Evolutionary conservation across 2,888 invertebrate genomes (phyloP), one percentile per base, ranked within the genome.

Genomic region (Lepidochrysops patricia): DNA sequence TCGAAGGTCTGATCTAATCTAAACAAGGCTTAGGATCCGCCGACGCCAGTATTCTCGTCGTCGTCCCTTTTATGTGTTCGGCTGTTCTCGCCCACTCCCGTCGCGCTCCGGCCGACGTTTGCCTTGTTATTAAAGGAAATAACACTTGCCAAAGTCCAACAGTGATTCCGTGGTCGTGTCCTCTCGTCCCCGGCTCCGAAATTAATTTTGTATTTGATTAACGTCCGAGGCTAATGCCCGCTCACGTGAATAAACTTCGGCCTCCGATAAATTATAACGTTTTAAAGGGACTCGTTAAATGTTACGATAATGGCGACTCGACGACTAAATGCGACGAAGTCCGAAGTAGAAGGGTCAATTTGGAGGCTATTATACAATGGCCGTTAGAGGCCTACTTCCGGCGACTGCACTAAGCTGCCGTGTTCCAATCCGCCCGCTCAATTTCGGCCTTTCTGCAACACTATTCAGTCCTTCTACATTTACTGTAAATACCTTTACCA

Each of bases 1-100:
- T 86, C 86, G 84, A 86, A 87, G 88, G 86, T 84, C 87, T 88
- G 87, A 88, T 89, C 88, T 88, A 89, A 89, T 89, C 88, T 89
- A 87, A 89, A 88, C 88, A 84, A 82, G 81, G 85, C 86, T 89
- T 86, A 86, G 85, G 81, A 84, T 84, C 82, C 82, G 84, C 84
- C 86, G 83, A 82, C 80, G 82, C 77, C 84, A 84, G 84, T 86
- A 84, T 84, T 84, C 83, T 81, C 82, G 80, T 79, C 80, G 19
- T 84, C 81, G 82, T 86, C 86, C 87, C 88, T 84, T 86, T 87
- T 84, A 85, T 85, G 83, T 86, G 82, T 82, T 84, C 79, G 81
- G 80, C 85, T 82, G 82, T 83, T 76, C 80, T 75, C 73, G 75
- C 78, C 77, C 79, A 74, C 74, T 70, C 75, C 73, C 75, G 15